phyloP scores from a whole-genome alignment of 2,797 vertebrate species.

The Clamator glandarius region DNA sequence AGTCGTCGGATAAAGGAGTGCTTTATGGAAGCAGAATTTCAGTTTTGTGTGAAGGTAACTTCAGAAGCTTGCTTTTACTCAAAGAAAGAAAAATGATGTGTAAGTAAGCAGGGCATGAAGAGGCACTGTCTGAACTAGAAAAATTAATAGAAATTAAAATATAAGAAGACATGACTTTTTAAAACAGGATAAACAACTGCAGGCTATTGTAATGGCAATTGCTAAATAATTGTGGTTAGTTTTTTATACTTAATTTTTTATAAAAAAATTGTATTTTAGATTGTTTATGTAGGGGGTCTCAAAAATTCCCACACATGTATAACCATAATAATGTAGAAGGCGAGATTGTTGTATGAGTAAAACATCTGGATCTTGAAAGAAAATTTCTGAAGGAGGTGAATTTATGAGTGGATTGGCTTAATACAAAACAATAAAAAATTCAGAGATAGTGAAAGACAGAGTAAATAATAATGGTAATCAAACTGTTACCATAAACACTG shows the following conservation, averaged over 20 bases:
- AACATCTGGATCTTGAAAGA: not conserved
- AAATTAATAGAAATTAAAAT: not conserved
- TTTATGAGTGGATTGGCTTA: not conserved
- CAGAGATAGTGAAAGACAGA: not conserved
- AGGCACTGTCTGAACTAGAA: not conserved
- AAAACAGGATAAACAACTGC: not conserved
- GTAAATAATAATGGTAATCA: not conserved
- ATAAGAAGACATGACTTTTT: not conserved
- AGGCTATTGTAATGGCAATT: not conserved
- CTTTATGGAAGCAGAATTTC: not conserved
- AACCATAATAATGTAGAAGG: not conserved
- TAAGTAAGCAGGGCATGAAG: not conserved
- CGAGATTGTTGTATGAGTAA: not conserved
- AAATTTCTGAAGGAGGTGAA: not conserved
- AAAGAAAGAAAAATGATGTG: not conserved
- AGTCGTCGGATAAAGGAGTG: conserved; percentile 28
- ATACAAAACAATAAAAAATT: not conserved
- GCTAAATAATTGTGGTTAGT: not conserved
- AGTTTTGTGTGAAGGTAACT: not conserved
- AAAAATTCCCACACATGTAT: not conserved
- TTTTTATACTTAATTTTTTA: not conserved
- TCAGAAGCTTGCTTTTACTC: not conserved
- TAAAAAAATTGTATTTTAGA: not conserved
- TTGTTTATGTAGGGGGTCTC: not conserved
- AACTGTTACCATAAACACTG: not conserved